These are phyloP conservation scores for Probosciger aterrimus DNA, from an alignment of 2,113 vertebrate species.

Conservation along the genomic window DNA sequence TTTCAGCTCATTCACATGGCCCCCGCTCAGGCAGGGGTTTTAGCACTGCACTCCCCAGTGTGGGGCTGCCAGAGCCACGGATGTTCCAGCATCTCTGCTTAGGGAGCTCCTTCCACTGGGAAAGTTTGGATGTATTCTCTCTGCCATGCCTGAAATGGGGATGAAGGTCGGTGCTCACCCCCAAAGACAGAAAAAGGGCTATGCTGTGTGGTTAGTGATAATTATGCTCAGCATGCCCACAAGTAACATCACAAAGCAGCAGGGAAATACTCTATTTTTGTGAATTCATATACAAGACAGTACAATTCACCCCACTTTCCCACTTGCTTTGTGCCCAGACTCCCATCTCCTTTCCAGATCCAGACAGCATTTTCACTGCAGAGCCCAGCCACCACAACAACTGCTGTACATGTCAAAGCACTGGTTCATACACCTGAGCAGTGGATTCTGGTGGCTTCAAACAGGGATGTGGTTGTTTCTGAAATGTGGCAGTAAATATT, in stretches of 20 bases:
- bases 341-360: not conserved
- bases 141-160: not conserved
- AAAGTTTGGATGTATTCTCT: not conserved
- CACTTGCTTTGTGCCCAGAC: not conserved
- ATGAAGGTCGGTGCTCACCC: not conserved
- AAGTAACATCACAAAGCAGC: not conserved
- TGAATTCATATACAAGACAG: not conserved
- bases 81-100: not conserved
- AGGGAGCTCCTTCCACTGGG: not conserved
- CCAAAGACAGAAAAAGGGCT: not conserved
- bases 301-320: not conserved
- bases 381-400: rapidly evolving
- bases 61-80: not conserved
- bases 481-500: not conserved
- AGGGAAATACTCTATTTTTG: not conserved
- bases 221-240: not conserved
- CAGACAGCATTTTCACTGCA: not conserved
- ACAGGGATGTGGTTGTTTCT: not conserved
- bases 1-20: not conserved
- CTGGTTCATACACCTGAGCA: not conserved
- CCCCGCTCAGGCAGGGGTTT: not conserved
- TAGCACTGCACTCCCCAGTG: not conserved
- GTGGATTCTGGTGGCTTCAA: not conserved
- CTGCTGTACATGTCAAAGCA: not conserved
- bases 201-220: not conserved